phyloP scores from a whole-genome alignment of 2,888 invertebrate species.

The Ditylenchus weischeri region DNA sequence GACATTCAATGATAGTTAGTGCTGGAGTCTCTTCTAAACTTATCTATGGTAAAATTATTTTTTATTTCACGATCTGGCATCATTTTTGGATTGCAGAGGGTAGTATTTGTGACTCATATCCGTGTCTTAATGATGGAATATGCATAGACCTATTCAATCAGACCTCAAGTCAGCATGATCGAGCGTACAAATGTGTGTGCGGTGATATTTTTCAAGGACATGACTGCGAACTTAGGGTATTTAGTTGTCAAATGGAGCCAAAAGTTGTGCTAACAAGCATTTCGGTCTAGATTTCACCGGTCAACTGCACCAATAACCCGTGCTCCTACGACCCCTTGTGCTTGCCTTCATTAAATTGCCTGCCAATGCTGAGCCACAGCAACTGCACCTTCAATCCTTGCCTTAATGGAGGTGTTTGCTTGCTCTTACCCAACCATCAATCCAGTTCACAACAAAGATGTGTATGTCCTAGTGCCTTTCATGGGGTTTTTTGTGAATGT shows the following conservation, averaged over 20 bases:
- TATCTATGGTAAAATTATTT: constrained; percentile 26
- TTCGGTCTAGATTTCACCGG: too few species aligned
- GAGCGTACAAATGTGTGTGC: constrained; percentile 30
- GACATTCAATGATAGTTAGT: constrained; percentile 35
- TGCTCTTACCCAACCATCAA: constrained; percentile 12
- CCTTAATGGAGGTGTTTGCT: constrained; percentile 27
- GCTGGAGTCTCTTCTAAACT: constrained; percentile 35
- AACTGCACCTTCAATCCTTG: constrained; percentile 24
- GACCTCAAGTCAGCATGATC: constrained; percentile 13
- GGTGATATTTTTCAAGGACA: constrained; percentile 21
- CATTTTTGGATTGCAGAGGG: constrained; percentile 29
- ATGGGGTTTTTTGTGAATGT: constrained; percentile 34
- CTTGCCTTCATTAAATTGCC: too few species aligned
- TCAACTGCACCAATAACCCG: too few species aligned
- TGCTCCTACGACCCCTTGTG: too few species aligned
- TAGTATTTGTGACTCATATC: constrained; percentile 33
- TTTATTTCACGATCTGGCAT: not conserved
- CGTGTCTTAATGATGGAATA: constrained; percentile 36
- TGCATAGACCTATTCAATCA: constrained; percentile 31
- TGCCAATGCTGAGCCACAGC: too few species aligned
- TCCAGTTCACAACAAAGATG: constrained; percentile 18
- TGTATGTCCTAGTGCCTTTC: constrained; percentile 25
- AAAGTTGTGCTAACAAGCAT: too few species aligned
- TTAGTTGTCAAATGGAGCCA: too few species aligned
- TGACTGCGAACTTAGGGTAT: constrained; percentile 31